Evolutionary conservation across 2,797 vertebrate genomes (phyloP), one percentile per base, ranked within the genome.

Genomic region (Distichodus sexfasciatus): DNA sequence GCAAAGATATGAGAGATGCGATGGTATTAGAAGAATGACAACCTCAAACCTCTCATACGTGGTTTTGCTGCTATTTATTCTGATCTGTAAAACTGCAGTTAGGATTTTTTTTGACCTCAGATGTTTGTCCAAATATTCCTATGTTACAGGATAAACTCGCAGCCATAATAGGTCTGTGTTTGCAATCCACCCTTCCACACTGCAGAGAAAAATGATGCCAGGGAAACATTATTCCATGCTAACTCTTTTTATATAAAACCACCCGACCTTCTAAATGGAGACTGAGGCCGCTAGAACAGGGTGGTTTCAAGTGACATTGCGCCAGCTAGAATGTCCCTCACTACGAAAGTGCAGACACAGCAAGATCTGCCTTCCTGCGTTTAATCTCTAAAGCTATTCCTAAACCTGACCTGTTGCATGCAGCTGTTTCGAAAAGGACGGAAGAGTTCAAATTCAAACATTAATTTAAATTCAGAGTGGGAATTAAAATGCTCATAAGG

Each of bases 301-400:
- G 9, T 19, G 2, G 65, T 41, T 68, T 69, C 33, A 33, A 46
- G 19, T 69, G 50, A 58, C 72, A 41, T 6, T 15, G 12, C 35
- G 11, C 26, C 33, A 33, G 65, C 48, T 68, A 48, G 12, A 15
- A 53, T 66, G 60, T 66, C 72, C 36, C 33, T 58, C 58, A 64
- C 26, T 17, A 29, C 35, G 23, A 31, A 35, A 17, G 23, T 51
- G 72, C 53, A 19, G 43, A 15, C 15, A 15, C 59, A 69, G 66
- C 66, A 69, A 50, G 1, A 62, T 43, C 14, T 2, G 12, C 11
- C 15, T 24, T 41, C 36, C 17, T 43, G 31, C 35, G 46, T 74
- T 35, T 29, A 35, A 35, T 31, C 38, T 28, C 26, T 36, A 60
- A 48, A 23, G 38, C 35, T 10, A 24, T 48, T 23, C 8, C 12